Base-by-base conservation (phyloP, 2,888 invertebrate genomes). In the Rhagophthalmus giganteus region DNA sequence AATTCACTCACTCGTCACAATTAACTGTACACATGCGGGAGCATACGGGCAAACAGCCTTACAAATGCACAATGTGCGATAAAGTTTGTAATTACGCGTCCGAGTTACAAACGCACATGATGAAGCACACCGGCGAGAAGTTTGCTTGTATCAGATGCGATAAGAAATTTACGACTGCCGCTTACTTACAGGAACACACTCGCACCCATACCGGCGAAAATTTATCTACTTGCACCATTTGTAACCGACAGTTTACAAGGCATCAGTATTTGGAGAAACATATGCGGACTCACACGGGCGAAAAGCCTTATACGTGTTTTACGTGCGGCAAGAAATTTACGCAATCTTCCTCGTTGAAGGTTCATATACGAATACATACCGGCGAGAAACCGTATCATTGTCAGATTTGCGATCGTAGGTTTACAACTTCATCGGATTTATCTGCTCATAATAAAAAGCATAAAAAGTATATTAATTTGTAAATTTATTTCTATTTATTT, bases 221-320 rank as follows among this genome's bases (percentile, higher is more conserved):
- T 48, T 63, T 76, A 9, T 76, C 73, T 27, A 67, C 68, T 15
- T 77, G 77, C 58, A 64, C 66, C 11, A 58, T 70, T 6, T 76
- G 76, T 58, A 73, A 74, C 2, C 74, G 52, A 70, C 74, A 72
- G 49, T 82, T 81, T 63, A 76, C 79, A 0, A 76, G 81, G 31
- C 76, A 78, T n/a, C 79, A 79, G 6, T 75, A 81, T 37, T 71
- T 81, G 34, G 78, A 77, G 54, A 75, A 72, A 15, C 80, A 80
- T 60, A 69, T 70, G 62, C 70, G 78, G 20, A 77, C 74, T 1
- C 81, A 80, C 59, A 78, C 78, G 0, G 79, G 78, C 2, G 74
- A 74, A 54, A 75, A 74, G 50, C 72, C 73, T 2, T 73, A 65
- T 52, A 58, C 65, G 6, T 74, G 72, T 58, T 63, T 64, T 20